Percentiles rank a stretch among this genome's conserved stretches.
phyloP scores from a whole-genome alignment of 2,888 invertebrate species.

The Neoaliturus tenellus region DNA sequence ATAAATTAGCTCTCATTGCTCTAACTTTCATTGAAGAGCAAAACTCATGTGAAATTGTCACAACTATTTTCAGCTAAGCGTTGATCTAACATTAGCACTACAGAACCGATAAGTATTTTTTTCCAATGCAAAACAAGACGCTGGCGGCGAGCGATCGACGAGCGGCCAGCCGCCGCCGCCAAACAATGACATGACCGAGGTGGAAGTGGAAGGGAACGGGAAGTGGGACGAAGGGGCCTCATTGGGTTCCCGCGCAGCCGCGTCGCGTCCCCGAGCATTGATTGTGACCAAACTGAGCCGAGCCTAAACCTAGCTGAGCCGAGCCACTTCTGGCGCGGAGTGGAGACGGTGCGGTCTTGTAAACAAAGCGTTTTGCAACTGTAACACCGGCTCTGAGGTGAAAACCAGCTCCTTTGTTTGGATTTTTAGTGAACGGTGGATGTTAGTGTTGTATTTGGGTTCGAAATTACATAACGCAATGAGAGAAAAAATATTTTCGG shows the following conservation, averaged over 20 bases:
- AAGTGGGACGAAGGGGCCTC: slow-evolving; percentile 58
- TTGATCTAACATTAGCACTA: too few species aligned
- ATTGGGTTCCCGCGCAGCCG: slow-evolving; percentile 54
- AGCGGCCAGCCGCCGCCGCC: neutral
- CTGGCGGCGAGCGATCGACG: neutral
- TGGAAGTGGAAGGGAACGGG: slow-evolving; percentile 35
- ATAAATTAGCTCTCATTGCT: too few species aligned
- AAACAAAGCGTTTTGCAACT: neutral
- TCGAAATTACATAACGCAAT: too few species aligned
- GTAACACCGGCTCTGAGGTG: neutral
- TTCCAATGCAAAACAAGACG: neutral
- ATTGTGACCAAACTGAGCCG: slow-evolving; percentile 6
- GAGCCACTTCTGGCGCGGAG: neutral
- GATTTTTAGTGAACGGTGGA: neutral
- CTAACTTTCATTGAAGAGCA: too few species aligned
- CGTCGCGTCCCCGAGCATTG: slow-evolving; percentile 8
- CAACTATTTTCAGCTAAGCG: too few species aligned
- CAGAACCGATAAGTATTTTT: too few species aligned
- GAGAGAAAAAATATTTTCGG: neutral
- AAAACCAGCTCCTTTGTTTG: neutral
- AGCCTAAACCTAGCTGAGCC: slow-evolving; percentile 11
- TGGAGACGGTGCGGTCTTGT: neutral
- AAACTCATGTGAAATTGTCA: too few species aligned
- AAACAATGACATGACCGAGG: slow-evolving; percentile 3
- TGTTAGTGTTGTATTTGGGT: neutral